Percentiles rank a stretch among this genome's conserved stretches.
These are phyloP conservation scores for Zosterops hypoxanthus DNA, from an alignment of 2,113 vertebrate genomes.

Conservation along the genomic window DNA sequence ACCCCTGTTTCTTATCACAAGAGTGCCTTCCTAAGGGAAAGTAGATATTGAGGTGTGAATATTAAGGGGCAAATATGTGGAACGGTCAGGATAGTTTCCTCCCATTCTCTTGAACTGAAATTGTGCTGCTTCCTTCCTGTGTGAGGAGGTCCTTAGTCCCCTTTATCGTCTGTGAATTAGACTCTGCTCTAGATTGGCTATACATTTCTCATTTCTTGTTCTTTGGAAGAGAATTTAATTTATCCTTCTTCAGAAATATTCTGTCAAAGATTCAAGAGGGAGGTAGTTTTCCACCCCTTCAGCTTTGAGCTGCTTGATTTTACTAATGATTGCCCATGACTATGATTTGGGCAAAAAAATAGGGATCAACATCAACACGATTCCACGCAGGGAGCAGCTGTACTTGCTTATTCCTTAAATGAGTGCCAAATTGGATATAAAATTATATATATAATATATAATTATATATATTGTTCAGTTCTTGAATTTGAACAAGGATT, in stretches of 20 bases:
- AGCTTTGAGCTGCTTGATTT: background rate
- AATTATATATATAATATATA: too few relatives aligned
- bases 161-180: background rate
- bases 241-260: background rate
- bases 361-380: fast-evolving
- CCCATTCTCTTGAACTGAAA: background rate
- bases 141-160: background rate
- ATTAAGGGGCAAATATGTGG: background rate
- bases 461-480: background rate
- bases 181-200: background rate
- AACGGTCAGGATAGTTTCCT: background rate
- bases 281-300: background rate
- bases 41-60: background rate
- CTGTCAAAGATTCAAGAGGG: background rate
- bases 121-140: background rate
- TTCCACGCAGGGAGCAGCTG: background rate
- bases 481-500: background rate
- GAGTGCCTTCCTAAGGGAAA: background rate
- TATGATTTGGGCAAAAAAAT: background rate
- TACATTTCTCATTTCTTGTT: background rate
- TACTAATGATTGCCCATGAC: background rate
- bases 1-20: background rate
- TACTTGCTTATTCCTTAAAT: background rate
- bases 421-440: background rate
- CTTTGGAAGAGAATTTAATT: background rate